Percentiles rank a stretch among this genome's conserved stretches.
Evolutionary conservation across 2,113 vertebrate species (phyloP).

Genomic region (Oreotragus oreotragus): DNA sequence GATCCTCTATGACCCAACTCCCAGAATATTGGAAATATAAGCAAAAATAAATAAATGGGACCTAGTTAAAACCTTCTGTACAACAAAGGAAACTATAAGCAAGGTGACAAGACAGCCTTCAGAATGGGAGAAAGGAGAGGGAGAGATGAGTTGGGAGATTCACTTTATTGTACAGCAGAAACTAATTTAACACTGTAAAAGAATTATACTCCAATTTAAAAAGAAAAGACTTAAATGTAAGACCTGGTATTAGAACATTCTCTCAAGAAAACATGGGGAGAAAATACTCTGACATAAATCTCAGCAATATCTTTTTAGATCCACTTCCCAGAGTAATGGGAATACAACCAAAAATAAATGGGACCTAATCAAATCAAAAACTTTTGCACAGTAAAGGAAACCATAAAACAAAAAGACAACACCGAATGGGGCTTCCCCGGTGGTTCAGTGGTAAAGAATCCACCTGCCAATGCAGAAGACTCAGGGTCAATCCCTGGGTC

Average conservation of each 20-base stretch:
- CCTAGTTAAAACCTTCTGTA: no score
- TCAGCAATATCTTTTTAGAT: not conserved
- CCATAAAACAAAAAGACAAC: no score
- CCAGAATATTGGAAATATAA: no score
- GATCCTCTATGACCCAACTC: no score
- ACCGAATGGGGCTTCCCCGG: not conserved
- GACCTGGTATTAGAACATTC: not conserved
- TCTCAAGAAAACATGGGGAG: not conserved
- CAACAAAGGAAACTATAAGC: no score
- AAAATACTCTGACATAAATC: not conserved
- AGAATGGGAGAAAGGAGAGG: not conserved
- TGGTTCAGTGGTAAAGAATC: not conserved
- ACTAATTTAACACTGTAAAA: not conserved
- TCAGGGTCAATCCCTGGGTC: not conserved
- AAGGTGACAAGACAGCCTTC: no score
- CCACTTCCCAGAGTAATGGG: not conserved
- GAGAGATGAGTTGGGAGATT: not conserved
- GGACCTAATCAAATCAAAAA: not conserved
- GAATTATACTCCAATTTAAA: not conserved
- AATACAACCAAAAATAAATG: not conserved
- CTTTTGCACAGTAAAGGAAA: not conserved
- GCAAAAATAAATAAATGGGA: no score
- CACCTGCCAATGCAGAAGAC: not conserved
- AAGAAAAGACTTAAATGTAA: not conserved
- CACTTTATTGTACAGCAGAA: not conserved